Evolutionary conservation across 1,140 invertebrate genomes (phyloP).

Genomic region (Linepithema humile): DNA sequence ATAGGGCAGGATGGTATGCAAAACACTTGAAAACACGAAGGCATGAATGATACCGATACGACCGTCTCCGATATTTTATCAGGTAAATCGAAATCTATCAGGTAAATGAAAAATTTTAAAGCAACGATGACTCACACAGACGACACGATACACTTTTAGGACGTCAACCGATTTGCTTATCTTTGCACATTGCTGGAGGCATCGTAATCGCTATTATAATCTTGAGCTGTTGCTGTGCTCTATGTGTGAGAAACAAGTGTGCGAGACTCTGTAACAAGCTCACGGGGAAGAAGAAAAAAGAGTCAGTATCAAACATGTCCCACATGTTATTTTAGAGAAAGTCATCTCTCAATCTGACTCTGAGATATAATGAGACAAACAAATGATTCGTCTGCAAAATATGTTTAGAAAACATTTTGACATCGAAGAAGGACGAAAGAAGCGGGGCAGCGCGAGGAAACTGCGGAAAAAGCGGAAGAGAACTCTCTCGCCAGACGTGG

Average conservation of each 20-base stretch:
- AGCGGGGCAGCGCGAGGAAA: conserved; percentile 46
- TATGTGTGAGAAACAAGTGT: conserved; percentile 72
- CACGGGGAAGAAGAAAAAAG: conserved; percentile 57
- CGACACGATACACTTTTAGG: conserved; percentile 11
- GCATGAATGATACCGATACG: conserved; percentile 6
- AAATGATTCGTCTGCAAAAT: background rate
- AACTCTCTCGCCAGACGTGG: conserved; percentile 53
- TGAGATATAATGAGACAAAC: background rate
- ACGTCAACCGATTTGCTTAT: conserved; percentile 21
- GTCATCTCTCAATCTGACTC: background rate
- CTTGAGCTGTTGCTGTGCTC: conserved; percentile 76
- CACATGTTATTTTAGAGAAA: too few relatives aligned
- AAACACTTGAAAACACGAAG: background rate
- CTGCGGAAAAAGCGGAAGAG: conserved; percentile 62
- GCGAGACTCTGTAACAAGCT: conserved; percentile 61
- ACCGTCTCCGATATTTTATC: background rate
- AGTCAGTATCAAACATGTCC: conserved; percentile 31
- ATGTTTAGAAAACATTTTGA: conserved; percentile 30
- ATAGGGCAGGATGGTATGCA: background rate
- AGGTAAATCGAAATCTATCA: too few relatives aligned
- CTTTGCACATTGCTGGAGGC: conserved; percentile 45
- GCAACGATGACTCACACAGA: background rate
- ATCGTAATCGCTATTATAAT: conserved; percentile 62
- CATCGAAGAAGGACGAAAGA: conserved; percentile 18
- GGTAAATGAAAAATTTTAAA: background rate